Evolutionary conservation across 2,113 vertebrate genomes (phyloP).

Genomic region (Megaptera novaeangliae): DNA sequence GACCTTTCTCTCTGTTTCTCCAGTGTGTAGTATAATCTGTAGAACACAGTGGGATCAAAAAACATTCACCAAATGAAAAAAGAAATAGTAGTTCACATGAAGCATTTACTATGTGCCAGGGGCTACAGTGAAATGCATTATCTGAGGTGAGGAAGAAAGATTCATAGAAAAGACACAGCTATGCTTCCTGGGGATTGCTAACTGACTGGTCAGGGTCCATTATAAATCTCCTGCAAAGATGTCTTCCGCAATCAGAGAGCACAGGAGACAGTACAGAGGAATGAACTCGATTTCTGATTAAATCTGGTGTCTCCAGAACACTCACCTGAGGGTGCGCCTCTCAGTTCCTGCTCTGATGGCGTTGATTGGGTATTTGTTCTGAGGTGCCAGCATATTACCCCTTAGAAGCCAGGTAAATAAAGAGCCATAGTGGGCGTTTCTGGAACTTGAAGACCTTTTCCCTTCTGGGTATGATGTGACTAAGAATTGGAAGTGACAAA

Average conservation of each 20-base stretch:
- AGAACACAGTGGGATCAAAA: neutral
- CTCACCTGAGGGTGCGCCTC: neutral
- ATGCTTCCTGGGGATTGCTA: neutral
- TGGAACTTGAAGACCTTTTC: neutral
- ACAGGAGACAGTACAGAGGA: neutral
- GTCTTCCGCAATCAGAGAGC: neutral
- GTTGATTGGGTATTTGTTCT: too few species aligned
- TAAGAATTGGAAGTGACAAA: neutral
- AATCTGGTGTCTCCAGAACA: neutral
- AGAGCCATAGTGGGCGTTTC: rapidly evolving
- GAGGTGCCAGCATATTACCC: rapidly evolving
- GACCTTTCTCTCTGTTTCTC: neutral
- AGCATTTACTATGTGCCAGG: rapidly evolving
- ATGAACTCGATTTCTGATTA: neutral
- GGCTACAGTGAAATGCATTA: neutral
- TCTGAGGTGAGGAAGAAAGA: neutral
- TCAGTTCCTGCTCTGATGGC: neutral
- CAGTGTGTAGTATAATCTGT: rapidly evolving
- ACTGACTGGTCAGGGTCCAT: neutral
- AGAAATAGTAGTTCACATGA: rapidly evolving
- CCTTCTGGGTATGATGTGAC: neutral
- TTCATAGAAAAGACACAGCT: neutral
- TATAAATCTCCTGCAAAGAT: neutral
- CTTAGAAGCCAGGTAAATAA: neutral
- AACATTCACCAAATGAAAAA: too few species aligned